These are phyloP conservation scores for Thysanoteuthis rhombus DNA, from an alignment of 2,888 invertebrate genomes.

Conservation along the genomic window DNA sequence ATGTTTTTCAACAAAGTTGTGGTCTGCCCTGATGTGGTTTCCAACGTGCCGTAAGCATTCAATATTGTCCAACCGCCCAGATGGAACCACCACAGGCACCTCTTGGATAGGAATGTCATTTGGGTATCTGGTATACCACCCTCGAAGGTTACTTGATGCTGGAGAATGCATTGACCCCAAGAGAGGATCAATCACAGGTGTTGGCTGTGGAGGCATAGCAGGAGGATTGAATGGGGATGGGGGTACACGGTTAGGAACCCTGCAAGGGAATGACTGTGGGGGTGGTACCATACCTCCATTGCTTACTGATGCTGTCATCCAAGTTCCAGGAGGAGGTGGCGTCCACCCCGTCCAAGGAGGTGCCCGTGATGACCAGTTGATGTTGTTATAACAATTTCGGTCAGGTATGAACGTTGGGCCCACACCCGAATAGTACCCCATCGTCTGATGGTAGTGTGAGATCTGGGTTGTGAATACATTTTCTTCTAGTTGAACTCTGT, in stretches of 20 bases:
- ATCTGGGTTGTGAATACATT: constrained; percentile 22
- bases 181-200: not conserved
- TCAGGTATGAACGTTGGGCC: not conserved
- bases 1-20: constrained; percentile 26
- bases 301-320: constrained; percentile 15
- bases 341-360: constrained; percentile 24
- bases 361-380: constrained; percentile 21
- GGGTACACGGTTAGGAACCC: constrained; percentile 15
- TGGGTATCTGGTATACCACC: constrained; percentile 20
- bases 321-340: not conserved
- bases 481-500: constrained; percentile 13
- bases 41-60: constrained; percentile 18
- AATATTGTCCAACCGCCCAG: not conserved
- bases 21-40: not conserved
- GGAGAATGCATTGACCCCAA: not conserved
- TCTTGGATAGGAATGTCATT: constrained; percentile 24
- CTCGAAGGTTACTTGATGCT: not conserved
- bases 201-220: not conserved
- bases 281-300: not conserved
- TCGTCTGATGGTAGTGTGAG: constrained; percentile 23
- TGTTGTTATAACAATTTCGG: constrained; percentile 25
- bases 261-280: constrained; percentile 16
- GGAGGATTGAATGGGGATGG: constrained; percentile 15
- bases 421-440: constrained; percentile 23
- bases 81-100: not conserved